These are phyloP conservation scores for Drosophila hydei DNA, from an alignment of 1,140 invertebrate genomes.

Conservation along the genomic window DNA sequence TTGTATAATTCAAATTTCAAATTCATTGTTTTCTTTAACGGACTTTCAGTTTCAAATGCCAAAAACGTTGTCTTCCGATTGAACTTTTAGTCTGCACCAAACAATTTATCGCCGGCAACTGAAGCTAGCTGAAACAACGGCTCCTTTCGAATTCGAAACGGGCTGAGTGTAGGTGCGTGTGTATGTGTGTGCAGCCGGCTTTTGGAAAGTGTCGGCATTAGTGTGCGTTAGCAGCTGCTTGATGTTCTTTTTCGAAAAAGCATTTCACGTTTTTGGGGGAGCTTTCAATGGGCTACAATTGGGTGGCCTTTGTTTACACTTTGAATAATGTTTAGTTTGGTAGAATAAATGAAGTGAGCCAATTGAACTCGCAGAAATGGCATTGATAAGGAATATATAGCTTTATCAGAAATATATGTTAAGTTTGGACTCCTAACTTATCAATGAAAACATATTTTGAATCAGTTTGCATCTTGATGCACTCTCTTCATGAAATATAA, in stretches of 20 bases:
- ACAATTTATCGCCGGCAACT: constrained; percentile 65
- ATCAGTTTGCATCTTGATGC: no score
- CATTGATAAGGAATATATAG: no score
- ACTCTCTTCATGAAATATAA: no score
- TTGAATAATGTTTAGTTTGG: not conserved
- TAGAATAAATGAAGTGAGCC: no score
- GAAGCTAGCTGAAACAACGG: not conserved
- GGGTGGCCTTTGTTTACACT: constrained; percentile 57
- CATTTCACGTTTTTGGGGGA: constrained; percentile 19
- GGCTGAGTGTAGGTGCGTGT: not conserved
- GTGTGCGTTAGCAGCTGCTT: constrained; percentile 49
- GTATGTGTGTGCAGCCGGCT: constrained; percentile 51
- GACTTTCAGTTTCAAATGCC: not conserved
- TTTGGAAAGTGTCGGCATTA: constrained; percentile 30
- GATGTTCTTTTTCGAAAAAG: constrained; percentile 31
- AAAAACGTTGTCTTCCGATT: constrained; percentile 21
- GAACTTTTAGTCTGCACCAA: constrained; percentile 34
- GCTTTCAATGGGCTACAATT: constrained; percentile 20
- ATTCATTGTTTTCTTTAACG: not conserved
- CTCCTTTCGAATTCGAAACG: constrained; percentile 62
- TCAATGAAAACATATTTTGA: no score
- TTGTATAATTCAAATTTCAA: not conserved
- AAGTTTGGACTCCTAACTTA: no score
- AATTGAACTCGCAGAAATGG: no score
- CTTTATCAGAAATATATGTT: no score